Evolutionary conservation across 2,113 vertebrate genomes (phyloP).

Genomic region (Uria aalge): DNA sequence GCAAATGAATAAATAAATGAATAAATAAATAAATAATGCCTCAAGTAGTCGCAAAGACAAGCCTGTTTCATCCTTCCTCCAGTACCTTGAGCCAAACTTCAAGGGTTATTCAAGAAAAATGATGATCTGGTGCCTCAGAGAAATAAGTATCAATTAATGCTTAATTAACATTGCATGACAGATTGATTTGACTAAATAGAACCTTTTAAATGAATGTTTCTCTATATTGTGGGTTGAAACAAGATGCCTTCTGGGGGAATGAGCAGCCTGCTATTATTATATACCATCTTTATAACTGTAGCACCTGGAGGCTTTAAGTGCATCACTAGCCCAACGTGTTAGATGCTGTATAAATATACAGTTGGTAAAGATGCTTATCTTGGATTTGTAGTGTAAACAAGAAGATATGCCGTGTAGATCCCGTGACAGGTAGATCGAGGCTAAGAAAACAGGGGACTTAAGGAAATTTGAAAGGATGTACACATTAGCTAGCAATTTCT

Average conservation of each 20-base stretch:
- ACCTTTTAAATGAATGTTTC: neutral
- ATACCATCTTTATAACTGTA: neutral
- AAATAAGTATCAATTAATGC: slow-evolving; percentile 20
- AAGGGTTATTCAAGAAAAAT: neutral
- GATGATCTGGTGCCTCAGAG: neutral
- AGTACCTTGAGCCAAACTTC: neutral
- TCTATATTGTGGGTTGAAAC: neutral
- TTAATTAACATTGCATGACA: slow-evolving; percentile 40
- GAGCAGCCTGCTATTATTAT: neutral
- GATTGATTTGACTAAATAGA: neutral
- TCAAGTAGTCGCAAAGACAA: neutral
- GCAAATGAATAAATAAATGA: neutral
- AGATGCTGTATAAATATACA: neutral
- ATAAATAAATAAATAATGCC: neutral
- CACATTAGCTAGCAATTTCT: neutral
- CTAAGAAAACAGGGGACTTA: neutral
- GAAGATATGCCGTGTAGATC: neutral
- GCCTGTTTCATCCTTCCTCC: neutral
- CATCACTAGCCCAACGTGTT: neutral
- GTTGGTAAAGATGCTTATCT: neutral
- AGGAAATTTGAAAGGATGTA: neutral
- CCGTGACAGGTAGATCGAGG: neutral
- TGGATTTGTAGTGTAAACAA: slow-evolving; percentile 31
- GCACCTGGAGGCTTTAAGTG: neutral
- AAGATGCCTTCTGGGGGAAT: neutral